A percentile compares a stretch with the other conserved stretches of the same genome.
phyloP scores from a whole-genome alignment of 2,888 invertebrate species.

The Monopis laevigella region DNA sequence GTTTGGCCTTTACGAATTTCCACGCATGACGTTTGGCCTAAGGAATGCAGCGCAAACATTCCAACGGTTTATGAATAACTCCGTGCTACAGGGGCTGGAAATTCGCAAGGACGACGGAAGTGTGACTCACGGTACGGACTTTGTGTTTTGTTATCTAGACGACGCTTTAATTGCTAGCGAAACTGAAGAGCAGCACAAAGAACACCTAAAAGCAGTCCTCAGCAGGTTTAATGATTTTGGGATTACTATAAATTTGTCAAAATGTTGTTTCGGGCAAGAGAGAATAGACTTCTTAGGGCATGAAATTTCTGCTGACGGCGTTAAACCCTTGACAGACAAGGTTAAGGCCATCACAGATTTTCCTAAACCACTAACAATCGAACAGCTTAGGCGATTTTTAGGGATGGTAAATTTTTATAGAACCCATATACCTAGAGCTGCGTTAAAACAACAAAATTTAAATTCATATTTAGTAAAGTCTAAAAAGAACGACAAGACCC shows the following conservation, averaged over 20 bases:
- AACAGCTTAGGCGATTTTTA: slow-evolving; percentile 20
- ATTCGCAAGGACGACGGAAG: neutral
- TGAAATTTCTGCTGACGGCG: slow-evolving; percentile 18
- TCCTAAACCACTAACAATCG: slow-evolving; percentile 16
- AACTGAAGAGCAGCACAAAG: slow-evolving; percentile 9
- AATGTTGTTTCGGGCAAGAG: slow-evolving; percentile 17
- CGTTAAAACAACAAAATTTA: slow-evolving; percentile 24
- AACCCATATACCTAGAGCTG: slow-evolving; percentile 26
- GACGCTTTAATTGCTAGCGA: slow-evolving; percentile 12
- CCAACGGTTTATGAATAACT: slow-evolving; percentile 26
- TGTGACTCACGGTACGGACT: slow-evolving; percentile 12
- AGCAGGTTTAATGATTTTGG: slow-evolving; percentile 12
- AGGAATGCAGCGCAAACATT: slow-evolving; percentile 30
- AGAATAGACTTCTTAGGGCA: slow-evolving; percentile 19
- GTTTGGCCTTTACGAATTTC: slow-evolving; percentile 28
- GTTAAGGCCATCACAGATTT: slow-evolving; percentile 17
- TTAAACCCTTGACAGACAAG: slow-evolving; percentile 18
- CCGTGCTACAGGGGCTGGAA: slow-evolving; percentile 16
- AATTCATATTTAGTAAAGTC: slow-evolving; percentile 19
- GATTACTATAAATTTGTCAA: slow-evolving; percentile 15
- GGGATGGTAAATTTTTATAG: slow-evolving; percentile 35
- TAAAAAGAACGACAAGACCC: slow-evolving; percentile 20
- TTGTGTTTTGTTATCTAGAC: slow-evolving; percentile 14
- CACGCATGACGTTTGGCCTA: slow-evolving; percentile 29
- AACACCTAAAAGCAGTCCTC: slow-evolving; percentile 12